Base-by-base conservation (phyloP, 2,797 vertebrate genomes). In the Adrianichthys oophorus region DNA sequence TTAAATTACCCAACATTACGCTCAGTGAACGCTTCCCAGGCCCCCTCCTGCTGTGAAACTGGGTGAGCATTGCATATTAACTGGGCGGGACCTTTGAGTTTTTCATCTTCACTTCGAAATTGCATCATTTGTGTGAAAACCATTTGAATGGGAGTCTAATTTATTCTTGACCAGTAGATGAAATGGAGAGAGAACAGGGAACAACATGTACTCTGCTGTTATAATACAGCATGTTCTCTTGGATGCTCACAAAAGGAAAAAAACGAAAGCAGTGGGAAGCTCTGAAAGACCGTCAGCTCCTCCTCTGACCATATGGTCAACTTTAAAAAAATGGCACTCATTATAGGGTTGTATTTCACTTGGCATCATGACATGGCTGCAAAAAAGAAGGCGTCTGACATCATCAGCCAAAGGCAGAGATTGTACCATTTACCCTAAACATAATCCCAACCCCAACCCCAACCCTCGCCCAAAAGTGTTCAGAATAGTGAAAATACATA, bases 101-200 rank as follows among this genome's bases (percentile, higher is more conserved):
- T 82, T 87, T 84, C 84, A 88, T 90, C 80, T 85, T 81, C 85
- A 73, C 77, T 79, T 74, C 65, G 49, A 68, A 68, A 66, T 37
- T 42, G 44, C 74, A 66, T 78, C 19, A 66, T 58, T 56, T 70
- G 52, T 65, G 62, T 59, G 53, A 63, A 43, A 48, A 37, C 56
- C 41, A 50, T 55, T 59, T 63, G 42, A 68, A 67, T 23, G 51
- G 46, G 29, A 55, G 44, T 58, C 37, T 52, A 24, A 47, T 71
- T 65, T 56, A 59, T 21, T 52, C 24, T 44, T 56, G 16, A 18
- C 40, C 52, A 52, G 55, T 41, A 37, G 47, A 4, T 19, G 7
- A 62, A 54, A 62, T 42, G 48, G 47, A 32, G 18, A 24, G 19
- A 55, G 45, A 51, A 48, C 29, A 46, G 53, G 16, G 40, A 65